phyloP scores from a whole-genome alignment of 2,888 invertebrate genomes.

The Bellardia pandia region DNA sequence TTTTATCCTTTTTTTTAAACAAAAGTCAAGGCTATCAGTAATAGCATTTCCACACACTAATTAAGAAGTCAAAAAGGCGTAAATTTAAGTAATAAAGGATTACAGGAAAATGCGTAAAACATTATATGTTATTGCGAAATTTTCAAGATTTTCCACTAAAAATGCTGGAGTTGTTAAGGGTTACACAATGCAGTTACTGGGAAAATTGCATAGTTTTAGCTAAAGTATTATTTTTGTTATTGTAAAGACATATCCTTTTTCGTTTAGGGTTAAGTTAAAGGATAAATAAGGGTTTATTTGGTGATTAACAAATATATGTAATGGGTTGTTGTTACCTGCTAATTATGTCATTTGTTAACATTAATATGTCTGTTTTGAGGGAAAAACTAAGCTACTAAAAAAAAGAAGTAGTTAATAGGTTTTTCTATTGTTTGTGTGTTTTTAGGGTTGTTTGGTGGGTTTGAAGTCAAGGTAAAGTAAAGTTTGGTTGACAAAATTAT shows the following conservation, averaged over 20 bases:
- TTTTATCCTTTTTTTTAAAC: not conserved
- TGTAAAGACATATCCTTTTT: not conserved
- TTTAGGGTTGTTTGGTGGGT: slow-evolving; percentile 18
- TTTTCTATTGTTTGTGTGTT: not conserved
- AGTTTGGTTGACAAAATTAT: slow-evolving; percentile 14
- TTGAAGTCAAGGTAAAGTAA: not conserved
- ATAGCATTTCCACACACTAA: slow-evolving; percentile 23
- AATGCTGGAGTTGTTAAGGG: slow-evolving; percentile 44
- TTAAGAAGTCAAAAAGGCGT: slow-evolving; percentile 53
- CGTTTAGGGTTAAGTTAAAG: slow-evolving; percentile 52
- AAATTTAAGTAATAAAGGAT: slow-evolving; percentile 44
- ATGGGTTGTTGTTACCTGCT: slow-evolving; percentile 55
- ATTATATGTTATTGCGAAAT: slow-evolving; percentile 37
- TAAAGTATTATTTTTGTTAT: not conserved
- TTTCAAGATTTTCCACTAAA: slow-evolving; percentile 32
- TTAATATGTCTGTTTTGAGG: slow-evolving; percentile 7
- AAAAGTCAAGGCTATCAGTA: slow-evolving; percentile 54
- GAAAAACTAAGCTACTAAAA: slow-evolving; percentile 1
- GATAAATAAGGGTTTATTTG: slow-evolving; percentile 37
- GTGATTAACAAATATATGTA: slow-evolving; percentile 8
- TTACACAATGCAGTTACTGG: slow-evolving; percentile 41
- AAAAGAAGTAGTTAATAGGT: slow-evolving; percentile 3
- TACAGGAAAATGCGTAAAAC: slow-evolving; percentile 37
- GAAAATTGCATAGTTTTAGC: slow-evolving; percentile 56
- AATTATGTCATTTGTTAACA: slow-evolving; percentile 62